phyloP scores from a whole-genome alignment of 2,888 invertebrate genomes.

The Drosophila birchii region DNA sequence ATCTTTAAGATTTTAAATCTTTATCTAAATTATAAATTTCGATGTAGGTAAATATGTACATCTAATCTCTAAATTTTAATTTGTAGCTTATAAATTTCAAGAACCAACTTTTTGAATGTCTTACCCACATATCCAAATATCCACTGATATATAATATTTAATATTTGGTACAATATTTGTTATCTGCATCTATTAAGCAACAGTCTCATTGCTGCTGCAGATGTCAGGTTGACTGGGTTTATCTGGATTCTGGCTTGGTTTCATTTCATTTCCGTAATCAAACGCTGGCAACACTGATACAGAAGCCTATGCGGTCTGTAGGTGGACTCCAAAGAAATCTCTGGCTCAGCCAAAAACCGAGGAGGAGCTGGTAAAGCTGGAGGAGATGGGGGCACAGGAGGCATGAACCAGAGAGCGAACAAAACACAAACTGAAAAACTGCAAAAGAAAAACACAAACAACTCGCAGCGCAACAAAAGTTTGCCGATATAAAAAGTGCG shows the following conservation, averaged over 20 bases:
- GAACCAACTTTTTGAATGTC: too few species aligned
- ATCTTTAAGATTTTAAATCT: neutral
- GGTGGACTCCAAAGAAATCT: slow-evolving; percentile 67
- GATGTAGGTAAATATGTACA: neutral
- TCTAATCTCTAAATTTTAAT: too few species aligned
- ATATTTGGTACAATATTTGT: neutral
- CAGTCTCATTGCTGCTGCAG: neutral
- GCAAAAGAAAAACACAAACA: slow-evolving; percentile 81
- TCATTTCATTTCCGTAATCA: slow-evolving; percentile 25
- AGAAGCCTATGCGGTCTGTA: slow-evolving; percentile 38
- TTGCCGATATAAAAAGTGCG: slow-evolving; percentile 80
- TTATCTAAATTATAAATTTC: neutral
- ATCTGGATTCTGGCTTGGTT: slow-evolving; percentile 32
- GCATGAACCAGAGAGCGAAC: slow-evolving; percentile 18
- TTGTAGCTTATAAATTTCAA: neutral
- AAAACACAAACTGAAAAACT: slow-evolving; percentile 77
- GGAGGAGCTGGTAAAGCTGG: slow-evolving; percentile 3
- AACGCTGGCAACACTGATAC: slow-evolving; percentile 33
- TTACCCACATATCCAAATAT: neutral
- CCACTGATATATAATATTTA: neutral
- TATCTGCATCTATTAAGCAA: neutral
- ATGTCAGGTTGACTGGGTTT: slow-evolving; percentile 14
- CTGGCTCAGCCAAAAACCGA: slow-evolving; percentile 60
- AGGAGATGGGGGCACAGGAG: neutral
- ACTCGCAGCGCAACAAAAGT: slow-evolving; percentile 79